Conservation (phyloP, 2,113 vertebrate species). For the Cyprinodon variegatus region DNA sequence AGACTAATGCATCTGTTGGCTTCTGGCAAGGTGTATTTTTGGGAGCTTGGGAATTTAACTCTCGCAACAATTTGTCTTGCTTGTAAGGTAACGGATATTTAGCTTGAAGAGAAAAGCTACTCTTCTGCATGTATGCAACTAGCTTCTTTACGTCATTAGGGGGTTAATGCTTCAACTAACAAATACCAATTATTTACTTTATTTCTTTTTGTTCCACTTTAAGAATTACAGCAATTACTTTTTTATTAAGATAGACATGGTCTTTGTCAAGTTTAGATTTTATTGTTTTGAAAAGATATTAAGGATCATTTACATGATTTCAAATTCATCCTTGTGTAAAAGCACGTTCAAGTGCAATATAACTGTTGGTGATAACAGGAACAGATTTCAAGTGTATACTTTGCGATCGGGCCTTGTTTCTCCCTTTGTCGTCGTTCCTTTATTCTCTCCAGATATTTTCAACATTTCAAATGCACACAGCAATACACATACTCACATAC, state of each 20-base stretch:
- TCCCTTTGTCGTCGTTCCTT: neutral
- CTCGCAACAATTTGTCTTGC: no score
- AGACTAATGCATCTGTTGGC: no score
- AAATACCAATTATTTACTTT: neutral
- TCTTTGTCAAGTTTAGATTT: neutral
- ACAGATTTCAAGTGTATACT: neutral
- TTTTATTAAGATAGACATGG: neutral
- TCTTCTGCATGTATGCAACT: no score
- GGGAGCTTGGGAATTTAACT: no score
- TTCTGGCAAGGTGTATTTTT: no score
- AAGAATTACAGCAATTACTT: neutral
- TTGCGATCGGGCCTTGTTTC: neutral
- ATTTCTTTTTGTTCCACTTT: neutral
- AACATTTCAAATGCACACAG: slow-evolving; percentile 16
- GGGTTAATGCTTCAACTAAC: neutral
- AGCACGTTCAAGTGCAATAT: no score
- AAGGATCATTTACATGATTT: neutral
- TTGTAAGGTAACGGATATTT: no score
- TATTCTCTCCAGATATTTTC: slow-evolving; percentile 6
- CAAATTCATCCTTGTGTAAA: no score
- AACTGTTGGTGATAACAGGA: neutral
- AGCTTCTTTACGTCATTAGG: neutral
- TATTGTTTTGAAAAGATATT: neutral
- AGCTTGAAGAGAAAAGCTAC: no score
- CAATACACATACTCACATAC: slow-evolving; percentile 17